Evolutionary conservation across 2,888 invertebrate species (phyloP), one percentile per base, ranked within the genome.

Genomic region (Pandemis corylana): DNA sequence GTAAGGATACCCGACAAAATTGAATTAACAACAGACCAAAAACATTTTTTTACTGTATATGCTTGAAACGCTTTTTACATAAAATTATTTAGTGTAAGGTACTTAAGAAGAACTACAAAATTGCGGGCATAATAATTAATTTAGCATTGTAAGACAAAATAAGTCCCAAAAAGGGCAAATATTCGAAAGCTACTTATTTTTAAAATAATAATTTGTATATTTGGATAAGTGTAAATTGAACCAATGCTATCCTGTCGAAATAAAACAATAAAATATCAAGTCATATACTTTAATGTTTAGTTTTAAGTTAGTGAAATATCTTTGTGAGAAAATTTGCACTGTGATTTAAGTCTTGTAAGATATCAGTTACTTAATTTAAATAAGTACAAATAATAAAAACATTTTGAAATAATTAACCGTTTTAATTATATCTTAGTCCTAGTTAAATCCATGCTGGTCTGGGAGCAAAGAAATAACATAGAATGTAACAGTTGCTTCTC

Each of bases 321-420:
- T 65, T 67, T 67, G 73, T 76, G 73, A 69, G 73, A 51, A 69
- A 62, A 69, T 68, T 71, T 72, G 72, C 69, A 69, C 72, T 76
- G 72, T 72, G 72, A 76, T 72, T 72, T 69, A 75, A 75, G 62
- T 75, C 66, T 71, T 71, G 56, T 75, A 75, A 75, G 75, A 62
- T 70, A 63, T 69, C 66, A 59, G 67, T 69, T 72, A 67, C 70
- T 70, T 75, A 74, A 76, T 71, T 64, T 59, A 68, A 67, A 70
- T 71, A 71, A 73, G 74, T 72, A 76, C 71, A 71, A 69, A 75
- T 75, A 75, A 67, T 75, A 75, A 67, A 75, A 67, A 12, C 20
- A 42, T 65, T 67, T 56, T n/a, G 13, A 62, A 70, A 49, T 53
- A 53, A 44, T 69, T 65, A 13, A 7, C 7, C 10, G 5, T 68